phyloP scores from a whole-genome alignment of 2,113 vertebrate genomes.

The Laticauda laticaudata region DNA sequence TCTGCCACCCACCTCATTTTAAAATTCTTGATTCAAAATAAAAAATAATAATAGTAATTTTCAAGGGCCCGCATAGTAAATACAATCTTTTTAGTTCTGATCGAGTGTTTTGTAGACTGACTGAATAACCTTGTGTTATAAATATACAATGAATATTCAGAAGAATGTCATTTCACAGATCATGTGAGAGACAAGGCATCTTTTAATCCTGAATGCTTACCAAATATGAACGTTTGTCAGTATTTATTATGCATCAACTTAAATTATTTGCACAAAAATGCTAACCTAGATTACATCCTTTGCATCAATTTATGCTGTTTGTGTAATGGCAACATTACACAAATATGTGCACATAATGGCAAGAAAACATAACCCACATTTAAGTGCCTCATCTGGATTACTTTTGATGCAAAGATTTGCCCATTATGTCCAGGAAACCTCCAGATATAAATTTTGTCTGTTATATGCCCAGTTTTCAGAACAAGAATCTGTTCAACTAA shows the following conservation, averaged over 20 bases:
- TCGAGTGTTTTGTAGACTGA: neutral
- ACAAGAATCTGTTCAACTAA: neutral
- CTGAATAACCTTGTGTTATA: neutral
- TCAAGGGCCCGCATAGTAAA: neutral
- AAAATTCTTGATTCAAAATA: neutral
- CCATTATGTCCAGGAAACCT: neutral
- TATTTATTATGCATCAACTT: neutral
- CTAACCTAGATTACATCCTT: neutral
- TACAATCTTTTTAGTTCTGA: neutral
- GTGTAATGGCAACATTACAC: neutral
- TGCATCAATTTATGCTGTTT: neutral
- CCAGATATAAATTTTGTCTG: neutral
- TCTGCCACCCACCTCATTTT: neutral
- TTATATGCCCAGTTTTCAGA: neutral
- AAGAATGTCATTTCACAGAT: neutral
- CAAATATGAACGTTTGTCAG: neutral
- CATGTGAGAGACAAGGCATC: neutral
- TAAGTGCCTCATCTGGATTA: neutral
- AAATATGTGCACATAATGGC: neutral
- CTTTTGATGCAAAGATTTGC: neutral
- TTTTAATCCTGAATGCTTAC: neutral
- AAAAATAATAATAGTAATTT: neutral
- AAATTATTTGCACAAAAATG: conserved; percentile 22
- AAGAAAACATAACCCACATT: neutral
- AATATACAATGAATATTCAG: neutral